Conservation (phyloP, 2,797 vertebrate genomes). For the Tarsius wallacei region DNA sequence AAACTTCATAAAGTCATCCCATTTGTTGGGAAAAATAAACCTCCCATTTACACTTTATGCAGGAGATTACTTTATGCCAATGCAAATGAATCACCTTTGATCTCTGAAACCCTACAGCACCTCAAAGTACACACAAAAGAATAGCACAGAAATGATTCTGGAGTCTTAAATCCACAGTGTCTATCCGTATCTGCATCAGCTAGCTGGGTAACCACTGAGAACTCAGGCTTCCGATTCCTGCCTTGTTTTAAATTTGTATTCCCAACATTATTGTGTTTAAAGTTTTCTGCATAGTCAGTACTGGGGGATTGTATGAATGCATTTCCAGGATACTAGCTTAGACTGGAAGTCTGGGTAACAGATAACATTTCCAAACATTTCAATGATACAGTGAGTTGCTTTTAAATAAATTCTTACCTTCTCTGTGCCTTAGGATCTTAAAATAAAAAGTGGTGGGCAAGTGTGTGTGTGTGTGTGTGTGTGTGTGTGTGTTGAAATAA, state of each 20-base stretch:
- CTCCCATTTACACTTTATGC: constrained; percentile 25
- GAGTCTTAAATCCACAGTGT: too few relatives aligned
- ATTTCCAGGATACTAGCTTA: neutral
- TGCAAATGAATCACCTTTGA: constrained; percentile 3
- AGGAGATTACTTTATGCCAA: neutral
- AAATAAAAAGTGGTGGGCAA: too few relatives aligned
- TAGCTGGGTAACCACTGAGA: neutral
- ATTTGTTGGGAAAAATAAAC: constrained; percentile 14
- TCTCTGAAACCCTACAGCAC: neutral
- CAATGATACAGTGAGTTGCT: too few relatives aligned
- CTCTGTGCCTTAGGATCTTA: too few relatives aligned
- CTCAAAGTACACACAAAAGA: neutral
- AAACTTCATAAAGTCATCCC: constrained; percentile 1
- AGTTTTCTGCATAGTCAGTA: neutral
- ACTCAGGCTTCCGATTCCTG: neutral
- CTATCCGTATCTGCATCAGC: neutral
- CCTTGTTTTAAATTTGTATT: constrained; percentile 32
- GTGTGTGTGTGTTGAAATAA: neutral
- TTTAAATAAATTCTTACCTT: too few relatives aligned
- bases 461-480: neutral
- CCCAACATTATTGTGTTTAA: neutral
- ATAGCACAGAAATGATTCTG: neutral
- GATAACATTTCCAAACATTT: neutral
- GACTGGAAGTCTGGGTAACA: neutral
- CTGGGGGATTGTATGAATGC: neutral